Evolutionary conservation across 92 coral and sea anemone genomes (phyloP), one percentile per base, ranked within the genome.

Genomic region (Desmophyllum pertusum): DNA sequence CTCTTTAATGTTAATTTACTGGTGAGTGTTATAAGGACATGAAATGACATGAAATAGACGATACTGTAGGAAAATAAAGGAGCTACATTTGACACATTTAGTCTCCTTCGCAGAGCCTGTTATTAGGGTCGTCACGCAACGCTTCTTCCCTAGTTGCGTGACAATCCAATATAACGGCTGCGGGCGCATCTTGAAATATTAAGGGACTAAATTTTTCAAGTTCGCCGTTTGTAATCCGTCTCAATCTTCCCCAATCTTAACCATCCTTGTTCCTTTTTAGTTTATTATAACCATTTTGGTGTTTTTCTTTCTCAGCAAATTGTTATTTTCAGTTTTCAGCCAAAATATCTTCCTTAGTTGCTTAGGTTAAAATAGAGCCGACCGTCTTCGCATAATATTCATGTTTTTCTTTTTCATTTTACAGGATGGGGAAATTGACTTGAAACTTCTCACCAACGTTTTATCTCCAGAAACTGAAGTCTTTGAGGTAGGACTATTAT

Each of bases 401-500:
- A 11, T 31, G 18, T 68, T 18, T 81, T 25, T 8, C 10, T 6
- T 67, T 72, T 37, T 71, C 13, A 53, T 38, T 70, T 64, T 57
- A 35, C 38, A 95, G 98, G 98, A 95, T 88, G 96, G 97, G 0
- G 98, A 96, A 69, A 92, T 96, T 40, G 98, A 96, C 77, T 89
- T 96, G 9, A 96, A 96, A 86, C 90, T 96, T 53, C 93, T 96
- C 31, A 94, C 94, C 64, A 94, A 88, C 53, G 98, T 96, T 50
- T 81, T 96, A 76, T 93, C 98, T 38, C 98, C 98, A 14, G 98
- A 96, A 84, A 81, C 95, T 17, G 94, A 94, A 71, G 98, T 95
- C 6, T 92, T 95, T 79, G 98, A 95, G 95, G 98, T 95, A 78
- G 74, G 72, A 10, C 69, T 13, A n/a, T n/a, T n/a, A n/a, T n/a